Evolutionary conservation across 2,888 invertebrate species (phyloP).

Genomic region (Noctua janthe): DNA sequence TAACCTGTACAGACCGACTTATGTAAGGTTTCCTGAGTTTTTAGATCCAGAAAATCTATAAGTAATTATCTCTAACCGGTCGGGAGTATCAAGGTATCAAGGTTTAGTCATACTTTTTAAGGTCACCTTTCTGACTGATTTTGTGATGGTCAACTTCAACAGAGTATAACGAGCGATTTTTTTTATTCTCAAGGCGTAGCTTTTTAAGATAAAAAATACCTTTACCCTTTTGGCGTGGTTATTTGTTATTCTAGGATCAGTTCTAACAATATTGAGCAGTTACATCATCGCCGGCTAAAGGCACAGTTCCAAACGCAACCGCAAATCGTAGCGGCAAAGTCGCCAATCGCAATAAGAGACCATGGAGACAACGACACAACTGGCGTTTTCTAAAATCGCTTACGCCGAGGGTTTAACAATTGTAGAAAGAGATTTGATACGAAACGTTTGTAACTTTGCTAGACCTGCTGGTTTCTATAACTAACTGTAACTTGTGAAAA

Average conservation of each 20-base stretch:
- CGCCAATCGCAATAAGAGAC: too few species aligned
- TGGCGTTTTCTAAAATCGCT: too few species aligned
- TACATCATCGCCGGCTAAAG: too few species aligned
- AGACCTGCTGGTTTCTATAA: too few species aligned
- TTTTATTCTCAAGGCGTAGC: not conserved
- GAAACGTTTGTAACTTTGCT: too few species aligned
- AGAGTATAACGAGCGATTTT: not conserved
- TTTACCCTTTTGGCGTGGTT: not conserved
- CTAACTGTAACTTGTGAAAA: not conserved
- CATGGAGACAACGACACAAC: not conserved
- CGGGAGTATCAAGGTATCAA: not conserved
- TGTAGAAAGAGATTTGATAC: too few species aligned
- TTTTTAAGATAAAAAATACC: not conserved
- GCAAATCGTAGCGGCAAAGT: too few species aligned
- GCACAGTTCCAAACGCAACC: too few species aligned
- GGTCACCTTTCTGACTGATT: not conserved
- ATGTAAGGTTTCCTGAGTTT: not conserved
- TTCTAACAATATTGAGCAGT: not conserved
- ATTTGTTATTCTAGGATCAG: not conserved
- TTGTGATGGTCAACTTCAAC: not conserved
- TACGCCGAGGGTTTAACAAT: too few species aligned
- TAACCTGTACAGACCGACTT: not conserved
- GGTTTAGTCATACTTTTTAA: not conserved
- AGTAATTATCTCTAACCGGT: not conserved
- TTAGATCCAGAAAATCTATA: not conserved